These are phyloP conservation scores for Euura lappo DNA, from an alignment of 1,140 invertebrate species.

Conservation along the genomic window DNA sequence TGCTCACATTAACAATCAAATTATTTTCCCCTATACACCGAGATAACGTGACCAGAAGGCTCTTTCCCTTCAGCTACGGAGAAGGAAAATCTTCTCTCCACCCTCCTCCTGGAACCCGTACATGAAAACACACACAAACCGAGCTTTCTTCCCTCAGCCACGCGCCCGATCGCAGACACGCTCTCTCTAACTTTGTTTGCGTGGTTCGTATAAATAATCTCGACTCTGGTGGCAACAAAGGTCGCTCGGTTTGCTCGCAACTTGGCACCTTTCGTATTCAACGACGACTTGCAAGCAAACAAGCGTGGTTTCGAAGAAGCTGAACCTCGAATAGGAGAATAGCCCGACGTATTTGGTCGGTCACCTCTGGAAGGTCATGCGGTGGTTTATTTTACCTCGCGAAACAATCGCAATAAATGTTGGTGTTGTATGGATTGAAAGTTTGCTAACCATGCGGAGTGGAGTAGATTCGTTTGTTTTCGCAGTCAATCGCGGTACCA, in stretches of 20 bases:
- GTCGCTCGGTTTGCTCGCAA: background rate
- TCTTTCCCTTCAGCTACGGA: background rate
- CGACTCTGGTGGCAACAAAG: background rate
- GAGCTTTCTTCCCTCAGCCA: background rate
- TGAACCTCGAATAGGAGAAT: background rate
- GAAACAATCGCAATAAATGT: too few relatives aligned
- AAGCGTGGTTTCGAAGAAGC: background rate
- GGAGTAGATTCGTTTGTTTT: too few relatives aligned
- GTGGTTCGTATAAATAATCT: background rate
- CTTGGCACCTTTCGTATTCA: background rate
- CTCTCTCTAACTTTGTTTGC: background rate
- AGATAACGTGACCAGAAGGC: background rate
- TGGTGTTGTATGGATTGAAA: too few relatives aligned
- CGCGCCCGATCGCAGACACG: too few relatives aligned
- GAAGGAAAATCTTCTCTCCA: background rate
- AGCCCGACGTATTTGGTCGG: too few relatives aligned
- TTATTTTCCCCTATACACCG: background rate
- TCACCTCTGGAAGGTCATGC: too few relatives aligned
- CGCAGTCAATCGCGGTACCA: too few relatives aligned
- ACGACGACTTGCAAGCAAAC: background rate
- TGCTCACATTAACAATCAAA: constrained; percentile 3
- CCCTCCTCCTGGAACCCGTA: too few relatives aligned
- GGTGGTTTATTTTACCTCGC: too few relatives aligned
- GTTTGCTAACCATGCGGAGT: too few relatives aligned
- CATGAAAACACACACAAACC: too few relatives aligned